These are phyloP conservation scores for Erebia ligea DNA, from an alignment of 2,888 invertebrate species.

Conservation along the genomic window DNA sequence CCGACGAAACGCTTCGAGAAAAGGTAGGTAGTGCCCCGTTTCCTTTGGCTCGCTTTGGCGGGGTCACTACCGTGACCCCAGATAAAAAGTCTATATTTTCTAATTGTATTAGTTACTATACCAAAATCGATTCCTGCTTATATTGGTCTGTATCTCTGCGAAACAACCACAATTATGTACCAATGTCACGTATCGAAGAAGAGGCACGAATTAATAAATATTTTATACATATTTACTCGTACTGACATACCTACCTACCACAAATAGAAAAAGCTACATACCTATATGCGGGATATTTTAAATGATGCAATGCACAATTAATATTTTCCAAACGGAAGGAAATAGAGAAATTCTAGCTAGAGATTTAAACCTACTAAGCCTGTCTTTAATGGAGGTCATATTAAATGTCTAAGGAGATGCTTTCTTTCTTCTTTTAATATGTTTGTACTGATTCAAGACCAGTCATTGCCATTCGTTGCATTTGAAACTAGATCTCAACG, in stretches of 20 bases:
- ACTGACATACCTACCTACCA: not conserved
- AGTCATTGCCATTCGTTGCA: conserved; percentile 13
- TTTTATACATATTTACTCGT: not conserved
- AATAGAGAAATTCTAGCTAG: not conserved
- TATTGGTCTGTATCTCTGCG: not conserved
- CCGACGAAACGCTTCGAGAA: too few species aligned
- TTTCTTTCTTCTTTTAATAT: not conserved
- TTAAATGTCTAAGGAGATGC: not conserved
- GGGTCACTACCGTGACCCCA: too few species aligned
- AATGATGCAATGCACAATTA: not conserved
- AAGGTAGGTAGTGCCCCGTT: too few species aligned
- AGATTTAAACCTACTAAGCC: not conserved
- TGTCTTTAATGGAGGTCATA: not conserved
- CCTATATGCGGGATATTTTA: too few species aligned
- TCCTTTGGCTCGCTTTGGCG: too few species aligned
- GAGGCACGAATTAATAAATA: not conserved
- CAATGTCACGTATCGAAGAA: not conserved
- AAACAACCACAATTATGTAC: not conserved
- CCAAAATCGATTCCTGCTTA: too few species aligned
- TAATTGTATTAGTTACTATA: too few species aligned
- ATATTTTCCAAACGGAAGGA: not conserved
- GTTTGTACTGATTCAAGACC: not conserved
- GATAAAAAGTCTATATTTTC: too few species aligned
- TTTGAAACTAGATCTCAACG: conserved; percentile 17
- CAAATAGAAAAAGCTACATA: not conserved